Evolutionary conservation across 23 tunicate genomes (phyloP).

Genomic region (Corella eumyota): DNA sequence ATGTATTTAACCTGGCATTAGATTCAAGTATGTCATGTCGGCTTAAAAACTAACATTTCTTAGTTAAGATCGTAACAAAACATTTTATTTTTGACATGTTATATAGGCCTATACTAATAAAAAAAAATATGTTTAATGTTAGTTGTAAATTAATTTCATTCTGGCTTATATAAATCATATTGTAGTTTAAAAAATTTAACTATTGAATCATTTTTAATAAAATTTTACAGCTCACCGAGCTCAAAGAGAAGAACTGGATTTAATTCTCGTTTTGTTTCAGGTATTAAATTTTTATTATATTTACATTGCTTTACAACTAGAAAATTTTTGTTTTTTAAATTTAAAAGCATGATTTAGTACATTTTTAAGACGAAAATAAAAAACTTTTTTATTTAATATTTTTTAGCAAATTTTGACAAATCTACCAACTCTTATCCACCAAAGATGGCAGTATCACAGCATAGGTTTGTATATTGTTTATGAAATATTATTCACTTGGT

Average conservation of each 20-base stretch:
- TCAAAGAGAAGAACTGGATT: slow-evolving; percentile 82
- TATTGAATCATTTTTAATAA: not conserved
- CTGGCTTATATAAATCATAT: too few species aligned
- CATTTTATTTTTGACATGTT: too few species aligned
- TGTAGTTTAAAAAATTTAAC: too few species aligned
- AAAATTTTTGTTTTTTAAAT: too few species aligned
- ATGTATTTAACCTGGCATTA: not conserved
- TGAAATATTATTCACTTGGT: not conserved
- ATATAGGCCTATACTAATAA: too few species aligned
- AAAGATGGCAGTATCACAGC: slow-evolving; percentile 91
- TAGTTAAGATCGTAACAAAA: too few species aligned
- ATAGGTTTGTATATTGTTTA: slow-evolving; percentile 43
- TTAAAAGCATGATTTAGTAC: not conserved
- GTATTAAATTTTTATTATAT: slow-evolving; percentile 6
- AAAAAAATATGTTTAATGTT: too few species aligned
- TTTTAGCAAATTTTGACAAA: slow-evolving; percentile 62
- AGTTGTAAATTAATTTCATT: too few species aligned
- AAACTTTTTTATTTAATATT: too few species aligned
- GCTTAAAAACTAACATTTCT: too few species aligned
- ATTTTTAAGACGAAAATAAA: not conserved
- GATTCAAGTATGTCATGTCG: too few species aligned
- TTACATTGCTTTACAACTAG: not conserved
- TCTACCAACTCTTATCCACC: slow-evolving; percentile 66
- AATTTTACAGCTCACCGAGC: slow-evolving; percentile 74
- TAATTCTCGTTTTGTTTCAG: slow-evolving; percentile 76